Evolutionary conservation across 2,113 vertebrate species (phyloP), one percentile per base, ranked within the genome.

Genomic region (Rallus limicola): DNA sequence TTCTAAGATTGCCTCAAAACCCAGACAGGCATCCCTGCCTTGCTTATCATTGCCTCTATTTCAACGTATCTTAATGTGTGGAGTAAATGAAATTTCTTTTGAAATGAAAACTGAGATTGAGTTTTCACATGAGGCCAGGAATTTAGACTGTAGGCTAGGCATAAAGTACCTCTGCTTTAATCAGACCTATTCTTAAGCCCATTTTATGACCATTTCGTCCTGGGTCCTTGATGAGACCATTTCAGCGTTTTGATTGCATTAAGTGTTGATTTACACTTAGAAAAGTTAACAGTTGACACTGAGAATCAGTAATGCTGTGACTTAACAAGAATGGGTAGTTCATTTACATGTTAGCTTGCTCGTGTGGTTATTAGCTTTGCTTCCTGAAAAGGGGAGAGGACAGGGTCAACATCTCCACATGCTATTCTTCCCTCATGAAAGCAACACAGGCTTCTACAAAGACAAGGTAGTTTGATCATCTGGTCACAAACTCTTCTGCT

Each of bases 31-130:
- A 52, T 78, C 25, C 4, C 16, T 63, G 19, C 2, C 1, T 36
- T 76, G 50, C 63, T 77, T 93, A 85, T 46, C 72, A 53, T 16
- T 74, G 50, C 26, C 29, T 90, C 13, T 3, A 38, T 91, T 93
- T 90, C 85, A 90, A n/a, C 25, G 9, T 36, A 36, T 36, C 36
- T 36, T 36, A 74, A 34, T 14, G 26, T 3, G 4, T 53, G 21
- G 17, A 88, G 60, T 87, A 89, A 53, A 68, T 31, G 36, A 79
- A 81, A 83, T 94, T 90, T 92, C 75, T 83, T 85, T 90, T 90
- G 60, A 96, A 88, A 92, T 75, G 59, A 88, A 92, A 94, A 55
- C 70, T 55, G 90, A 93, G 69, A 91, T 28, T 80, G 81, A 93
- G 40, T n/a, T n/a, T n/a, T n/a, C 25, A 42, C 77, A 67, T 34